Conservation (phyloP, 2,113 vertebrate species). For the Eudyptes chrysolophus region DNA sequence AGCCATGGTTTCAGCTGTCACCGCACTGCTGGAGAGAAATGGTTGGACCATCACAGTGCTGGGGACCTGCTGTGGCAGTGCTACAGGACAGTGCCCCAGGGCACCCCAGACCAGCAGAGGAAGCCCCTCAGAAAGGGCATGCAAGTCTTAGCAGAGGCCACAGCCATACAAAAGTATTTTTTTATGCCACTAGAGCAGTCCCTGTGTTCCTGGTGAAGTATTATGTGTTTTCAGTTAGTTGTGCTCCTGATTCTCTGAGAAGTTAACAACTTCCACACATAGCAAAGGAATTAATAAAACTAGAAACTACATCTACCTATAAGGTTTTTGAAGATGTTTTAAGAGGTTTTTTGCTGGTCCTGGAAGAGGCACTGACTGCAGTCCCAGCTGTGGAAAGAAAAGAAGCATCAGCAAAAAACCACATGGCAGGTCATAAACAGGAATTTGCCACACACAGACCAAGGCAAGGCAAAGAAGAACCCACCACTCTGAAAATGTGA, state of each 20-base stretch:
- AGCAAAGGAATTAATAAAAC: background rate
- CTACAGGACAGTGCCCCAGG: too few relatives aligned
- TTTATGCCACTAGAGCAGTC: background rate
- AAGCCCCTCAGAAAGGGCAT: background rate
- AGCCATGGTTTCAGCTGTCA: background rate
- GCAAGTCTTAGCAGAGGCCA: background rate
- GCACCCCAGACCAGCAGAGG: background rate
- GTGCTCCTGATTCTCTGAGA: background rate
- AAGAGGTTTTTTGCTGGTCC: background rate
- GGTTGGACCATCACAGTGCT: fast-evolving
- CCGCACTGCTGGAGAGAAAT: background rate
- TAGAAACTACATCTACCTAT: background rate
- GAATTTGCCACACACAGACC: background rate
- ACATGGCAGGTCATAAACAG: background rate
- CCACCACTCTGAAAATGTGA: background rate
- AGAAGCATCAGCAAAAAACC: background rate
- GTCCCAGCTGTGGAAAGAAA: background rate
- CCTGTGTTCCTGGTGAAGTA: background rate
- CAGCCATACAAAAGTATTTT: background rate
- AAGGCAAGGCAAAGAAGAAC: background rate
- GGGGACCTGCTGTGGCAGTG: background rate
- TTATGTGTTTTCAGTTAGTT: background rate
- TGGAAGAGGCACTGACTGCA: background rate
- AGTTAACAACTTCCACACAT: background rate
- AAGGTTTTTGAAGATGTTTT: background rate